Evolutionary conservation across 2,888 invertebrate species (phyloP).

Genomic region (Cantharis flavilabris): DNA sequence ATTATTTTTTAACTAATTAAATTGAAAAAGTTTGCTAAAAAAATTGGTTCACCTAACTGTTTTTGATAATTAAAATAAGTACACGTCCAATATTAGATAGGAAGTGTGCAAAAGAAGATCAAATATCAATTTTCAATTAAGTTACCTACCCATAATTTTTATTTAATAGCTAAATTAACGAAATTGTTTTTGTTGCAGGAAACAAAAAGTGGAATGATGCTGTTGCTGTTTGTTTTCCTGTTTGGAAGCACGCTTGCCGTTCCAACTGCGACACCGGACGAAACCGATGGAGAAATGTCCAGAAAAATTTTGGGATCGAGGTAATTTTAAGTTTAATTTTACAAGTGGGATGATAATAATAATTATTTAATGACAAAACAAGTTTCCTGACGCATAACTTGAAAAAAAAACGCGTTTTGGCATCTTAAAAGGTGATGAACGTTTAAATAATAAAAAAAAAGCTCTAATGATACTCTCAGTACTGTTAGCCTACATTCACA

Average conservation of each 20-base stretch:
- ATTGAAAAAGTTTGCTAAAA: background rate
- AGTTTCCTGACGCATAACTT: background rate
- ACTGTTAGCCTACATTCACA: constrained; percentile 3
- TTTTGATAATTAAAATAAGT: background rate
- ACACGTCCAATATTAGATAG: background rate
- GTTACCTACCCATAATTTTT: background rate
- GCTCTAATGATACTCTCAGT: background rate
- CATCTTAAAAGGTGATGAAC: background rate
- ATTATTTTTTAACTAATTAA: background rate
- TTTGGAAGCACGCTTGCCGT: constrained; percentile 18
- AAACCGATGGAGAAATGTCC: constrained; percentile 56
- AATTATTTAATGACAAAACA: background rate
- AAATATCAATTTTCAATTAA: background rate
- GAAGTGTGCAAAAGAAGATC: background rate
- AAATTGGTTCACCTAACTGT: background rate
- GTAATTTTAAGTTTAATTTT: constrained; percentile 48
- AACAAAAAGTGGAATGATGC: constrained; percentile 1
- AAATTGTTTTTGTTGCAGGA: constrained; percentile 9
- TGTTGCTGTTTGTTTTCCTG: constrained; percentile 26
- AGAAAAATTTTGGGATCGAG: constrained; percentile 66
- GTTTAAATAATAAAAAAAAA: background rate
- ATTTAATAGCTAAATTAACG: background rate
- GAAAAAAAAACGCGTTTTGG: background rate
- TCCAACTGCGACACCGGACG: constrained; percentile 31
- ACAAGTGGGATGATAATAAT: background rate